phyloP scores from a whole-genome alignment of 2,888 invertebrate genomes.

The Thereva unica region DNA sequence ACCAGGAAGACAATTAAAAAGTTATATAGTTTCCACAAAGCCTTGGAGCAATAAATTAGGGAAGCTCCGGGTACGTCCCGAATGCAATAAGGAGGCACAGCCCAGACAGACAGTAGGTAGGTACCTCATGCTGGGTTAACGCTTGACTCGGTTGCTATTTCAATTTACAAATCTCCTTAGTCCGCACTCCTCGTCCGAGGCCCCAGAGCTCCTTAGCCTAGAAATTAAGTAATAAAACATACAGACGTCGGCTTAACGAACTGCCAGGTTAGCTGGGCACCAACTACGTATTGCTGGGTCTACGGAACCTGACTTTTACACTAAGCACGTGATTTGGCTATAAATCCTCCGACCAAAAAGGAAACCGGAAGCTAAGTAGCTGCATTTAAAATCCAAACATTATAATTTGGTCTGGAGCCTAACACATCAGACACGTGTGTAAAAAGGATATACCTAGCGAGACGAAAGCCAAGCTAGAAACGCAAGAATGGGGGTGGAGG shows the following conservation, averaged over 20 bases:
- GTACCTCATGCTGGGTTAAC: slow-evolving; percentile 5
- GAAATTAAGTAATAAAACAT: slow-evolving; percentile 41
- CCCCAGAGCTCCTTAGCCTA: slow-evolving; percentile 23
- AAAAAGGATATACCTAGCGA: no score
- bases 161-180: slow-evolving; percentile 34
- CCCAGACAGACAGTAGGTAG: not conserved
- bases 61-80: slow-evolving; percentile 7
- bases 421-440: no score
- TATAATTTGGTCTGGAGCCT: slow-evolving; percentile 38
- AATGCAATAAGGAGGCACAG: not conserved
- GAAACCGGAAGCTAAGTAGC: slow-evolving; percentile 36
- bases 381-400: slow-evolving; percentile 42
- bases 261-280: not conserved
- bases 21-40: slow-evolving; percentile 5
- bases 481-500: no score
- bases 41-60: slow-evolving; percentile 19
- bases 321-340: slow-evolving; percentile 41
- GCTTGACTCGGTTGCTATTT: slow-evolving; percentile 18
- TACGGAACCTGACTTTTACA: slow-evolving; percentile 16
- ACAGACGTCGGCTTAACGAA: slow-evolving; percentile 15
- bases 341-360: slow-evolving; percentile 37
- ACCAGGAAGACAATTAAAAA: slow-evolving; percentile 22
- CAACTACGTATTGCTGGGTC: not conserved
- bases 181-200: slow-evolving; percentile 3
- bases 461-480: no score